phyloP scores from a whole-genome alignment of 2,113 vertebrate genomes.

The Plestiodon gilberti region DNA sequence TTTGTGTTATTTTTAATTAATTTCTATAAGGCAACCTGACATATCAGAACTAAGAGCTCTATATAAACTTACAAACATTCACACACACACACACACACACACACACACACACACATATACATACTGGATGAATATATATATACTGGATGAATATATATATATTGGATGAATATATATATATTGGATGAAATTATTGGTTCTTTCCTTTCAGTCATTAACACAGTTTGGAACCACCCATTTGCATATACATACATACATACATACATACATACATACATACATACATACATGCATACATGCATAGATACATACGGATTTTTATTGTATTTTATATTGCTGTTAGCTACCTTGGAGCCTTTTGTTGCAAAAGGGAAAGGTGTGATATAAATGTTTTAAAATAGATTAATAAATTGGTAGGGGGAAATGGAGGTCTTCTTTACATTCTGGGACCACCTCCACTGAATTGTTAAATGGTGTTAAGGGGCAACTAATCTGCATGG shows the following conservation, averaged over 20 bases:
- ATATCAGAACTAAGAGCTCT: not conserved
- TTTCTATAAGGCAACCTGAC: not conserved
- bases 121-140: too few relatives aligned
- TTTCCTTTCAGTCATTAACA: not conserved
- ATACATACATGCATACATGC: too few relatives aligned
- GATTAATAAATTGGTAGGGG: not conserved
- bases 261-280: too few relatives aligned
- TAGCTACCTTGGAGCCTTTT: too few relatives aligned
- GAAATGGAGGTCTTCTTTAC: not conserved
- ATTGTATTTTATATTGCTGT: too few relatives aligned
- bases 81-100: too few relatives aligned
- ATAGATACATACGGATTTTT: too few relatives aligned
- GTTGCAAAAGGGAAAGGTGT: too few relatives aligned
- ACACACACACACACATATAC: too few relatives aligned
- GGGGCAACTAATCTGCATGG: slow-evolving; percentile 3
- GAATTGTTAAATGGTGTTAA: not conserved
- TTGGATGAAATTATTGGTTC: not conserved
- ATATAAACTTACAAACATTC: not conserved
- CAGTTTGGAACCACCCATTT: not conserved
- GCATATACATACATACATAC: not conserved
- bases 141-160: not conserved
- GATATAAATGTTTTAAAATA: too few relatives aligned
- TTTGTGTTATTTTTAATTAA: not conserved
- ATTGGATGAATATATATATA: not conserved
- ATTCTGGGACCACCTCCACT: not conserved